Percentiles rank a stretch among this genome's conserved stretches.
phyloP scores from a whole-genome alignment of 2,797 vertebrate species.

The Coreius guichenoti region DNA sequence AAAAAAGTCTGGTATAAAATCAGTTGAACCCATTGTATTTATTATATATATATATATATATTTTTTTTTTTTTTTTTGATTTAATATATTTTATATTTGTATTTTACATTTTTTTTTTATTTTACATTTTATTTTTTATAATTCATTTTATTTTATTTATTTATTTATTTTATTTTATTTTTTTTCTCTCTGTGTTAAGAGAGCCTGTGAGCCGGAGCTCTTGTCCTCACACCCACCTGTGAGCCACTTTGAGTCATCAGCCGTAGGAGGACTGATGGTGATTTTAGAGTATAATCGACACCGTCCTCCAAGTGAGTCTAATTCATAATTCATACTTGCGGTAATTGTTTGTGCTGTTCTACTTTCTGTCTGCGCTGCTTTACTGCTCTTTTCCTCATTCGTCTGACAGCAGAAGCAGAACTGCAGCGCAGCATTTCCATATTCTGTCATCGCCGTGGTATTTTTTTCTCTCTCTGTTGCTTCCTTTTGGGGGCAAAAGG shows the following conservation, averaged over 20 bases:
- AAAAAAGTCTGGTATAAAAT: too few species aligned
- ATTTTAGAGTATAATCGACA: slow-evolving; percentile 17
- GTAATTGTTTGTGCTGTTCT: slow-evolving; percentile 8
- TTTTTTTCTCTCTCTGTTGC: background rate
- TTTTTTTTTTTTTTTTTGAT: too few species aligned
- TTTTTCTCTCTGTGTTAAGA: background rate
- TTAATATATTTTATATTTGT: too few species aligned
- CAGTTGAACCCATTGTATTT: too few species aligned
- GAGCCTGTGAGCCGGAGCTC: background rate
- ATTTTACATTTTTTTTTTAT: too few species aligned
- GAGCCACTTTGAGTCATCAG: slow-evolving; percentile 10
- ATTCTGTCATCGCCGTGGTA: background rate
- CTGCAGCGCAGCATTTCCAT: background rate
- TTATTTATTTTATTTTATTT: background rate
- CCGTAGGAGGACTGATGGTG: slow-evolving; percentile 6
- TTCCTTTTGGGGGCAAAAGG: slow-evolving; percentile 42
- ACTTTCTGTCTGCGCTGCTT: background rate
- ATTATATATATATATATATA: too few species aligned
- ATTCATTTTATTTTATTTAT: background rate
- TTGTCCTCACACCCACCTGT: background rate
- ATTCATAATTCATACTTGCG: background rate
- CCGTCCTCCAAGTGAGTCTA: slow-evolving; percentile 2
- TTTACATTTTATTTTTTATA: too few species aligned
- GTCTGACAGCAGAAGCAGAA: background rate
- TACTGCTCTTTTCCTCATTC: background rate